Percentiles rank a stretch among this genome's conserved stretches.
phyloP scores from a whole-genome alignment of 2,888 invertebrate genomes.

The Eilema griseolum region DNA sequence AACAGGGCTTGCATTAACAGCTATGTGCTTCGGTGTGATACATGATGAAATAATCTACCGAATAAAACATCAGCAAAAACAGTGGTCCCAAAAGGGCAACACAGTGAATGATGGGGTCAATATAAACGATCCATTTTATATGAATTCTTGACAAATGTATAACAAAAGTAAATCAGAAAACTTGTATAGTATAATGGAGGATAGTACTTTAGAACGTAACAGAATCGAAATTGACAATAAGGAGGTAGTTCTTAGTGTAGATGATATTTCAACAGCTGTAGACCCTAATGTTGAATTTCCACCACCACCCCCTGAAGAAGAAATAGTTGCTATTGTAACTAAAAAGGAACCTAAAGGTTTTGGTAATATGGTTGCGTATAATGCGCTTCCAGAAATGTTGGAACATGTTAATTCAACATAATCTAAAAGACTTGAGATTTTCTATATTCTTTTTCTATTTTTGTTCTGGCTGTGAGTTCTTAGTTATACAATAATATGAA shows the following conservation, averaged over 20 bases:
- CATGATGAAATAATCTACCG: conserved; percentile 96
- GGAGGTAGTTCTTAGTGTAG: conserved; percentile 83
- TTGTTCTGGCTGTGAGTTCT: conserved; percentile 68
- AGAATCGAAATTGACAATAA: conserved; percentile 83
- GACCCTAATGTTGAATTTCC: conserved; percentile 74
- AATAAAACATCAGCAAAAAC: conserved; percentile 90
- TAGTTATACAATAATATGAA: conserved; percentile 39
- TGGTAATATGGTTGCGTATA: conserved; percentile 85
- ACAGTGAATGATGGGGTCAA: conserved; percentile 89
- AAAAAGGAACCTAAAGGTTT: conserved; percentile 83
- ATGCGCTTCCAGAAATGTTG: conserved; percentile 83
- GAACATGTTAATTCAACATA: conserved; percentile 79
- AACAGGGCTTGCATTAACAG: conserved; percentile 94
- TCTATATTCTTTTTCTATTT: conserved; percentile 44
- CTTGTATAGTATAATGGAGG: conserved; percentile 87
- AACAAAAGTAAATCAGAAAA: conserved; percentile 84
- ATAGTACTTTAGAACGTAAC: conserved; percentile 79
- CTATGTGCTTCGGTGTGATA: conserved; percentile 96
- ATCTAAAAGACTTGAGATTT: conserved; percentile 56
- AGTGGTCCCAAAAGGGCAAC: conserved; percentile 88
- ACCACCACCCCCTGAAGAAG: conserved; percentile 79
- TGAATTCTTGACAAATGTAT: conserved; percentile 92
- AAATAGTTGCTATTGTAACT: conserved; percentile 83
- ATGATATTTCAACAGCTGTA: conserved; percentile 77
- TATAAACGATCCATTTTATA: conserved; percentile 89